A percentile compares a stretch with the other conserved stretches of the same genome.
Evolutionary conservation across 2,797 vertebrate genomes (phyloP).

Genomic region (Amazona finschi): DNA sequence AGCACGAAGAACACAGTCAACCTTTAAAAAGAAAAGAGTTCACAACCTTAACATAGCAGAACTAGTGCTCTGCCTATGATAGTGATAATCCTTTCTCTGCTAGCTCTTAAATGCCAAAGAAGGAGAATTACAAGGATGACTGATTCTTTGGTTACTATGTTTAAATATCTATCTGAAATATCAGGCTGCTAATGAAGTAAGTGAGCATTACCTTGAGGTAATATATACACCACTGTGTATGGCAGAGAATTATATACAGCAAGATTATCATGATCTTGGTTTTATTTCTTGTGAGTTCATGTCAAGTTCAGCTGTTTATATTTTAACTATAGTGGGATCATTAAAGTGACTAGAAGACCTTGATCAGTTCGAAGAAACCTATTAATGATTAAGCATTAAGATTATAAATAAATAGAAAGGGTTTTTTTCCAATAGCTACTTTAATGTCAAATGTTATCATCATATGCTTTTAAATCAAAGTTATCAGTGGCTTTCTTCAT

Average conservation of each 20-base stretch:
- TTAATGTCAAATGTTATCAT: not conserved
- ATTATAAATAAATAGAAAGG: not conserved
- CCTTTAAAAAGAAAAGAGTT: not conserved
- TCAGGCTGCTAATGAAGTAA: not conserved
- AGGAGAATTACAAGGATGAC: not conserved
- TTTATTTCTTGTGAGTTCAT: not conserved
- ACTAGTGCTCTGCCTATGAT: not conserved
- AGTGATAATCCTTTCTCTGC: not conserved
- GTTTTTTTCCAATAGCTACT: not conserved
- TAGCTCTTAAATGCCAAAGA: not conserved
- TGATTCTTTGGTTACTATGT: not conserved
- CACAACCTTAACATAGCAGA: not conserved
- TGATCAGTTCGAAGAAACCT: not conserved
- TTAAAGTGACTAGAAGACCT: not conserved
- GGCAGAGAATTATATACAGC: not conserved
- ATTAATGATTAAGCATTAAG: not conserved
- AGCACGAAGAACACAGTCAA: not conserved
- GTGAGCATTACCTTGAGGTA: not conserved
- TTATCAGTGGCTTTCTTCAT: not conserved
- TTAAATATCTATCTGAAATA: not conserved
- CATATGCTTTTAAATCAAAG: not conserved
- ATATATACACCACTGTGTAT: not conserved
- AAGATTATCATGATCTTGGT: not conserved
- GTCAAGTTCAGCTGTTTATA: not conserved
- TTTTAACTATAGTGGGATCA: not conserved